phyloP scores from a whole-genome alignment of 2,888 invertebrate genomes.

The Acrobeloides nanus region DNA sequence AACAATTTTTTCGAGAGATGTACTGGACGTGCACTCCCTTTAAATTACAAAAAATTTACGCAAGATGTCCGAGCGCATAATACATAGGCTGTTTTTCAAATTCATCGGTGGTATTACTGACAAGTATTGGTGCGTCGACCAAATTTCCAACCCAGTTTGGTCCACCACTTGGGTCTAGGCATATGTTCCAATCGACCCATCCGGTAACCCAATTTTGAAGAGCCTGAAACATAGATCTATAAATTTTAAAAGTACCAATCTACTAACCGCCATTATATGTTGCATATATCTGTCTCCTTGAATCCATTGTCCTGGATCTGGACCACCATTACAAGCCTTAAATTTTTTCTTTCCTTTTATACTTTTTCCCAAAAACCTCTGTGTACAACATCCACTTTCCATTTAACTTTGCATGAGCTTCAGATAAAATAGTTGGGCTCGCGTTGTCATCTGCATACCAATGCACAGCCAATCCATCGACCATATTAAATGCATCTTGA shows the following conservation, averaged over 20 bases:
- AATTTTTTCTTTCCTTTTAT: conserved; percentile 12
- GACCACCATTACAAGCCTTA: conserved; percentile 54
- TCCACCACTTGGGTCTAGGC: too few relatives aligned
- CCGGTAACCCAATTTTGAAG: conserved; percentile 61
- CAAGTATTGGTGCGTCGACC: too few relatives aligned
- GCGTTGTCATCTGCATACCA: conserved; percentile 72
- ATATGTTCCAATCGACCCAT: conserved; percentile 86
- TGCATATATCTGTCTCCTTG: conserved; percentile 66
- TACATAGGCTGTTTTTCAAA: too few relatives aligned
- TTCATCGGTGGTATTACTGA: too few relatives aligned
- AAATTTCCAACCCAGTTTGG: too few relatives aligned
- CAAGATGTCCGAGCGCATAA: too few relatives aligned
- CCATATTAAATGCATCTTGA: conserved; percentile 49
- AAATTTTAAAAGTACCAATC: too few relatives aligned
- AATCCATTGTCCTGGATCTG: conserved; percentile 69
- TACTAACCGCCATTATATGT: too few relatives aligned
- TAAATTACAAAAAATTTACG: too few relatives aligned
- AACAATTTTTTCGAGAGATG: too few relatives aligned
- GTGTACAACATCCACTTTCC: conserved; percentile 70
- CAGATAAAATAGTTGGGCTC: conserved; percentile 57
- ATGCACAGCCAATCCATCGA: conserved; percentile 73
- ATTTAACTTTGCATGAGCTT: conserved; percentile 63
- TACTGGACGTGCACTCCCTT: too few relatives aligned
- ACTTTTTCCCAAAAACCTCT: conserved; percentile 58
- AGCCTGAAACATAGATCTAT: too few relatives aligned